Percentiles rank a stretch among this genome's conserved stretches.
These are phyloP conservation scores for Pseudachorutes palmiensis DNA, from an alignment of 1,140 invertebrate genomes.

Conservation along the genomic window DNA sequence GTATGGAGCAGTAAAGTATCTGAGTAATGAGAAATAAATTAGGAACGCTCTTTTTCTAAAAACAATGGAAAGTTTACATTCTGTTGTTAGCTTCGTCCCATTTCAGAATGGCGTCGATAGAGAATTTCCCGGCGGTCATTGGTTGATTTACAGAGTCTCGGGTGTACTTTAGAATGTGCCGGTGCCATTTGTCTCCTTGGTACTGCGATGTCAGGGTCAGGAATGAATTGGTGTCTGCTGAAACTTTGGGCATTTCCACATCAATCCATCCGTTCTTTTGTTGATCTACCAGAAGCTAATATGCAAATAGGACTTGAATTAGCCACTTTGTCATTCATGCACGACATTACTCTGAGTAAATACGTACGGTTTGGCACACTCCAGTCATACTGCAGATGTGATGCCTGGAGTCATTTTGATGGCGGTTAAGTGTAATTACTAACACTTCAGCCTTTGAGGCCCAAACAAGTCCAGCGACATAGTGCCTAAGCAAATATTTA, in stretches of 20 bases:
- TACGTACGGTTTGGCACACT: slow-evolving; percentile 13
- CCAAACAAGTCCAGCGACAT: slow-evolving; percentile 68
- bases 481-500: slow-evolving; percentile 46
- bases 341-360: too few relatives aligned
- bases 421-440: slow-evolving; percentile 74
- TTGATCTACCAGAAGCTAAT: slow-evolving; percentile 38
- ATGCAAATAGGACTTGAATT: slow-evolving; percentile 22
- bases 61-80: slow-evolving; percentile 50
- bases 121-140: slow-evolving; percentile 59
- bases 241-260: slow-evolving; percentile 49
- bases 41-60: neutral
- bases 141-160: slow-evolving; percentile 39
- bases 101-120: slow-evolving; percentile 66
- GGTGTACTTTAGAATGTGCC: slow-evolving; percentile 50
- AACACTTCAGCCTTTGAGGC: slow-evolving; percentile 58
- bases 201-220: slow-evolving; percentile 45
- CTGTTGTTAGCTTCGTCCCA: slow-evolving; percentile 61
- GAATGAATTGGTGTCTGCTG: slow-evolving; percentile 45
- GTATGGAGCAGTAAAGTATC: slow-evolving; percentile 42
- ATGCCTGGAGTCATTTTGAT: slow-evolving; percentile 63
- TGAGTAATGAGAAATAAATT: slow-evolving; percentile 36
- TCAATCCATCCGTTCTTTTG: slow-evolving; percentile 64
- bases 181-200: slow-evolving; percentile 52
- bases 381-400: slow-evolving; percentile 31
- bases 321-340: too few relatives aligned